These are phyloP conservation scores for Centruroides sculpturatus DNA, from an alignment of 1,140 invertebrate species.

Conservation along the genomic window DNA sequence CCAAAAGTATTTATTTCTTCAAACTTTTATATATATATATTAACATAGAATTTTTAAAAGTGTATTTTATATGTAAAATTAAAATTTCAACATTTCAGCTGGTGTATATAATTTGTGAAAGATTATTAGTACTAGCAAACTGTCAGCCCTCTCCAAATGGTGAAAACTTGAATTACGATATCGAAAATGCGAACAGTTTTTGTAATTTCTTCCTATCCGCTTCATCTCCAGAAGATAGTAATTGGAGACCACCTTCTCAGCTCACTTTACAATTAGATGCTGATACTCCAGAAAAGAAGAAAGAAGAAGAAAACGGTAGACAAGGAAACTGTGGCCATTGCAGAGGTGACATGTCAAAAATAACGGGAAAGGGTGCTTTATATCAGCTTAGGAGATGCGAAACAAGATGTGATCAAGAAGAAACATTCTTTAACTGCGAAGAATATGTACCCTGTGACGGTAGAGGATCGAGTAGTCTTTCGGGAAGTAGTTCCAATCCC, in stretches of 20 bases:
- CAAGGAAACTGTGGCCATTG: neutral
- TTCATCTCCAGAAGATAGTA: slow-evolving; percentile 3
- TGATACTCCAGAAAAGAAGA: neutral
- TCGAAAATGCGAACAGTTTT: slow-evolving; percentile 9
- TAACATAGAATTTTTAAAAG: too few relatives aligned
- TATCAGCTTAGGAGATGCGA: too few relatives aligned
- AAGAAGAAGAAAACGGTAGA: slow-evolving; percentile 12
- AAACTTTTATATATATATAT: too few relatives aligned
- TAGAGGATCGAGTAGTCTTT: slow-evolving; percentile 30
- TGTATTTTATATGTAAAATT: too few relatives aligned
- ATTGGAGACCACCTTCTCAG: slow-evolving; percentile 26
- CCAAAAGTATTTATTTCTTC: slow-evolving; percentile 47
- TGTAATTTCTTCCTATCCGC: slow-evolving; percentile 9
- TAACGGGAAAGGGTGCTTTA: too few relatives aligned
- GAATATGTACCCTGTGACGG: slow-evolving; percentile 25
- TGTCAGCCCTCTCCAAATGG: slow-evolving; percentile 8
- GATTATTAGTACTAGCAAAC: slow-evolving; percentile 44
- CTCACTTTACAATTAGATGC: slow-evolving; percentile 6
- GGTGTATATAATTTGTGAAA: slow-evolving; percentile 56
- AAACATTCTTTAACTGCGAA: too few relatives aligned
- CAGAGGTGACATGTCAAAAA: neutral
- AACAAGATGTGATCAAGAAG: too few relatives aligned
- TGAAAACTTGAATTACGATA: slow-evolving; percentile 10
- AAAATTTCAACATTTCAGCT: slow-evolving; percentile 38
- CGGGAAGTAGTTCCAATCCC: slow-evolving; percentile 12